Evolutionary conservation across 2,888 invertebrate genomes (phyloP), one percentile per base, ranked within the genome.

Genomic region (Ethmia dodecea): DNA sequence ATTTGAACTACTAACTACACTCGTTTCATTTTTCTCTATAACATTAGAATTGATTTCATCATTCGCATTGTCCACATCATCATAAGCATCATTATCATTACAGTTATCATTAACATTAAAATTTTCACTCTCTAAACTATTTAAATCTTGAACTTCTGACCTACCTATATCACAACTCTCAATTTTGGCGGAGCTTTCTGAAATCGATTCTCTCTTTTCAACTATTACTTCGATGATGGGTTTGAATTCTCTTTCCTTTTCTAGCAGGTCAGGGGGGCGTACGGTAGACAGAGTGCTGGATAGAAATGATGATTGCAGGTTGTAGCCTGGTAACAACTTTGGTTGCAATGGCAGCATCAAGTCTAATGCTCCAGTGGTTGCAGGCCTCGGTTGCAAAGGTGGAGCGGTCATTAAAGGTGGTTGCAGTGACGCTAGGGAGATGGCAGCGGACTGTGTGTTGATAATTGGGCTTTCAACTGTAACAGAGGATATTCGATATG

Each of bases 261-360:
- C 66, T 13, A 49, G 47, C 42, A 78, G 40, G 40, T 76, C 84
- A 40, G 79, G 86, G 40, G 84, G 80, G 55, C 86, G 52, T 11
- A 86, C 84, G 14, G 86, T 86, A 1, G 88, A 88, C 0, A 87
- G 65, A 39, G 86, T 88, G 52, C 83, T 89, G 42, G 88, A 78
- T 22, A 81, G 60, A 55, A 75, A 86, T 37, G 81, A 77, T 9
- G 84, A 69, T 40, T 87, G 86, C 0, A 83, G 70, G 58, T 86
- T 86, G 66, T 88, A 88, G 18, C 86, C 87, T 28, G 89, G 89
- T 50, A 91, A 78, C 45, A 91, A 76, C 59, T 90, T 91, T 41
- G 93, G 92, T 87, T 93, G 93, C 37, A 93, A 73, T 39, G 92
- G 92, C 58, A 93, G 84, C 75, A 91, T 88, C 47, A 91, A 89